Evolutionary conservation across 2,797 vertebrate species (phyloP).

Genomic region (Podarcis siculus): DNA sequence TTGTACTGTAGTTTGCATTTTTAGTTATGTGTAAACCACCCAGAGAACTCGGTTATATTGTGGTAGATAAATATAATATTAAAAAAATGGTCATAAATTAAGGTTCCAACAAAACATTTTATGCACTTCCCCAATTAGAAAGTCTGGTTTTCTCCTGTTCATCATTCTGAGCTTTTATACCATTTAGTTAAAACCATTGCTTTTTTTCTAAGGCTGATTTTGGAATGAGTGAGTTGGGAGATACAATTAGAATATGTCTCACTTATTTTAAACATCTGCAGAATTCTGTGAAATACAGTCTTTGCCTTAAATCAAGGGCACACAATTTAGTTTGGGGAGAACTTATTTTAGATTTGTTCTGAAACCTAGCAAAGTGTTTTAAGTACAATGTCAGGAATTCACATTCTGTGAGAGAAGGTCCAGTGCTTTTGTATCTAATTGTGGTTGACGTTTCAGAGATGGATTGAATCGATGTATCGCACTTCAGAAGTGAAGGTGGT

Average conservation of each 20-base stretch:
- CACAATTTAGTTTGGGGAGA: neutral
- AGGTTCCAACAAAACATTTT: neutral
- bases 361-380: neutral
- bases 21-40: too few relatives aligned
- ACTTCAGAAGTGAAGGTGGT: neutral
- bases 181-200: neutral
- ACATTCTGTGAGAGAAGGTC: neutral
- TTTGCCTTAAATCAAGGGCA: neutral
- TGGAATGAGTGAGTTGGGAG: neutral
- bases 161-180: neutral
- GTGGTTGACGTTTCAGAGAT: neutral
- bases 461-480: neutral
- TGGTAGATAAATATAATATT: too few relatives aligned
- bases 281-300: neutral
- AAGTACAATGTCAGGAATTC: neutral
- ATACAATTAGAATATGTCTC: neutral
- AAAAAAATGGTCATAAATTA: neutral
- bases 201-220: neutral
- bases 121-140: constrained; percentile 15
- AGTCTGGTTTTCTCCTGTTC: neutral
- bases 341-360: neutral
- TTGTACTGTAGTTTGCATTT: neutral
- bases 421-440: neutral
- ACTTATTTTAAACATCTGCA: neutral
- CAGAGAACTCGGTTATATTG: too few relatives aligned